Conservation (phyloP, 2,888 invertebrate species). For the Leistus spinibarbis region DNA sequence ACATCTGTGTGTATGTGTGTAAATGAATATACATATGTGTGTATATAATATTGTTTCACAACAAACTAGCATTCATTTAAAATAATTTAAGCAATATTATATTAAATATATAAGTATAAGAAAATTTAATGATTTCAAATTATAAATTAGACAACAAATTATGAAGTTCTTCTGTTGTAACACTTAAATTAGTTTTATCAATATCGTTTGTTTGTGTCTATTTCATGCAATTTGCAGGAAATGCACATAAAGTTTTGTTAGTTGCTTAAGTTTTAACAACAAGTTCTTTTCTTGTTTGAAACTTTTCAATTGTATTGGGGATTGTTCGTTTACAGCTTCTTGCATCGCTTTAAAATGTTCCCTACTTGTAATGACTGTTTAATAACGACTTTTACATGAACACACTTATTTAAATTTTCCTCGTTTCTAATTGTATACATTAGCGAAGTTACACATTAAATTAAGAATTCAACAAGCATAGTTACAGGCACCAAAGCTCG, state of each 20-base stretch:
- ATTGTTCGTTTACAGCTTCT: conserved; percentile 22
- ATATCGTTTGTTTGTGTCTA: not conserved
- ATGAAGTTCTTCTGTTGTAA: not conserved
- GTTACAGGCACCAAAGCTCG: too few species aligned
- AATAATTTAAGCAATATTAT: too few species aligned
- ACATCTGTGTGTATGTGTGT: too few species aligned
- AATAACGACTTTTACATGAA: not conserved
- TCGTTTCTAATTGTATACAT: not conserved
- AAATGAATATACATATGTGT: too few species aligned
- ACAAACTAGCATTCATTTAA: too few species aligned
- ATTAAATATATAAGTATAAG: too few species aligned
- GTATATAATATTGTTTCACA: too few species aligned
- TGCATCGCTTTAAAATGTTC: conserved; percentile 1
- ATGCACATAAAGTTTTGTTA: conserved; percentile 10
- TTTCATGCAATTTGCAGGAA: not conserved
- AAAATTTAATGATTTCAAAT: too few species aligned
- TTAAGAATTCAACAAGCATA: too few species aligned
- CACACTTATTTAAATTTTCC: not conserved
- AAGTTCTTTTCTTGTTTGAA: conserved; percentile 17
- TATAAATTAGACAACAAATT: too few species aligned
- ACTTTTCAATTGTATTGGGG: conserved; percentile 14
- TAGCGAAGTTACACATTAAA: too few species aligned
- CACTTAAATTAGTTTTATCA: not conserved
- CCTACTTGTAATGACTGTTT: too few species aligned
- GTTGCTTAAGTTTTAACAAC: conserved; percentile 19